phyloP scores from a whole-genome alignment of 2,797 vertebrate genomes.

The Gymnothorax reevesii region DNA sequence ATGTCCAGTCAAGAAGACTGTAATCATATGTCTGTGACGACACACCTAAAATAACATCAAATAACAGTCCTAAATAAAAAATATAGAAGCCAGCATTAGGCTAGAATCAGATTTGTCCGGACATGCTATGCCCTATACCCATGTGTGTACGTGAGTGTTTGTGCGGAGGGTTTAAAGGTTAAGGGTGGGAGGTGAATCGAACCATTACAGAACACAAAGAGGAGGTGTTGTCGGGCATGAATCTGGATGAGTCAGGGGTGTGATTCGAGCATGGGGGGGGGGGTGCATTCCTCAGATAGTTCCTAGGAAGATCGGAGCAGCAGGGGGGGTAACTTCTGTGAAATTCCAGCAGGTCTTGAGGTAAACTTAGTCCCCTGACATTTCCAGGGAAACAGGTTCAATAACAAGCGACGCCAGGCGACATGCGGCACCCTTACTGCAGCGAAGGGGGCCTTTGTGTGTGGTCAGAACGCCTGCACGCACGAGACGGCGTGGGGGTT shows the following conservation, averaged over 20 bases:
- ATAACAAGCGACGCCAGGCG: constrained; percentile 2
- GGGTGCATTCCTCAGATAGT: not conserved
- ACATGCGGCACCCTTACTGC: not conserved
- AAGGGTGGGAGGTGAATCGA: not conserved
- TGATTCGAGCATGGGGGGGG: not conserved
- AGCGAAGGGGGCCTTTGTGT: not conserved
- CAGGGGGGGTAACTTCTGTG: not conserved
- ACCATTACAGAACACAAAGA: not conserved
- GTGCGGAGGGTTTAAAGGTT: not conserved
- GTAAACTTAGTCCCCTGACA: not conserved
- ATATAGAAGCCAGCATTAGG: not conserved
- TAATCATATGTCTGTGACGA: too few species aligned
- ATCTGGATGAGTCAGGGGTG: not conserved
- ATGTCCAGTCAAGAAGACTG: too few species aligned
- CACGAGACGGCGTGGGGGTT: too few species aligned
- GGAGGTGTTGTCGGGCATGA: not conserved
- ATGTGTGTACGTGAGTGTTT: not conserved
- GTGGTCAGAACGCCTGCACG: not conserved
- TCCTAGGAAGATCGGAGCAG: constrained; percentile 3
- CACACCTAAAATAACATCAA: too few species aligned
- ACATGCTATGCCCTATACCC: not conserved
- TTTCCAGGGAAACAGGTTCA: constrained; percentile 11
- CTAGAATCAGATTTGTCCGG: not conserved
- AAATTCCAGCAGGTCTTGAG: not conserved
- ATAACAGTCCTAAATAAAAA: not conserved